Percentiles rank a stretch among this genome's conserved stretches.
These are phyloP conservation scores for Morone chrysops DNA, from an alignment of 2,113 vertebrate genomes.

Conservation along the genomic window DNA sequence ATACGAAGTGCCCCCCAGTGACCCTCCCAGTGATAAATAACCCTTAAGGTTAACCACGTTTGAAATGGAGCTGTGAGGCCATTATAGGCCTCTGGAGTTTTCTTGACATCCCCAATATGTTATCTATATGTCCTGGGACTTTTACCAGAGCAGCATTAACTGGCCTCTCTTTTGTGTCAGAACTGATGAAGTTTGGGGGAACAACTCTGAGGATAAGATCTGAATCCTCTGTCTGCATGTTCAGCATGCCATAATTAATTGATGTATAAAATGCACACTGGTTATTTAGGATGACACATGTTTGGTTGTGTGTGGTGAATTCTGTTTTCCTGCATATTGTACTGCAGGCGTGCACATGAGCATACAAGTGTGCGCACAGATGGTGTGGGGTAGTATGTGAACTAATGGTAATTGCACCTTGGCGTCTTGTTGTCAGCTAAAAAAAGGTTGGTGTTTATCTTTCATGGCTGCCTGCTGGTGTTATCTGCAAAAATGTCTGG, in stretches of 20 bases:
- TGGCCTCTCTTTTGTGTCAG: slow-evolving; percentile 50
- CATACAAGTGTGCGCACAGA: slow-evolving; percentile 41
- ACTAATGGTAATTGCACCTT: slow-evolving; percentile 18
- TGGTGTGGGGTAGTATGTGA: slow-evolving; percentile 31
- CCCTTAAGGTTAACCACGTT: slow-evolving; percentile 83
- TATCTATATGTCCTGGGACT: slow-evolving; percentile 71
- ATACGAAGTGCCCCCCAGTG: slow-evolving; percentile 78
- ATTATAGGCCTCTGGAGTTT: slow-evolving; percentile 82
- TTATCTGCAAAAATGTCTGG: slow-evolving; percentile 16
- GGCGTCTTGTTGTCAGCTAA: slow-evolving; percentile 14
- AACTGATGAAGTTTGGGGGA: slow-evolving; percentile 40
- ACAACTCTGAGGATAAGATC: slow-evolving; percentile 18
- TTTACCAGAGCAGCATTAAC: slow-evolving; percentile 56
- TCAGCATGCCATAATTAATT: background rate
- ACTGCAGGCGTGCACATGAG: background rate
- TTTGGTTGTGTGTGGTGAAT: background rate
- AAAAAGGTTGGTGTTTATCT: slow-evolving; percentile 29
- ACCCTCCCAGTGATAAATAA: slow-evolving; percentile 84
- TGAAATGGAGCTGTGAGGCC: slow-evolving; percentile 83
- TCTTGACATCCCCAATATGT: slow-evolving; percentile 83
- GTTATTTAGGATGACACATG: background rate
- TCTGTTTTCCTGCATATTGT: background rate
- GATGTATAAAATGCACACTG: background rate
- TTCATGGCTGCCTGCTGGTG: slow-evolving; percentile 21
- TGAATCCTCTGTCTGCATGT: slow-evolving; percentile 1